Base-by-base conservation (phyloP, 1,140 invertebrate species). In the Polypedilum vanderplanki region DNA sequence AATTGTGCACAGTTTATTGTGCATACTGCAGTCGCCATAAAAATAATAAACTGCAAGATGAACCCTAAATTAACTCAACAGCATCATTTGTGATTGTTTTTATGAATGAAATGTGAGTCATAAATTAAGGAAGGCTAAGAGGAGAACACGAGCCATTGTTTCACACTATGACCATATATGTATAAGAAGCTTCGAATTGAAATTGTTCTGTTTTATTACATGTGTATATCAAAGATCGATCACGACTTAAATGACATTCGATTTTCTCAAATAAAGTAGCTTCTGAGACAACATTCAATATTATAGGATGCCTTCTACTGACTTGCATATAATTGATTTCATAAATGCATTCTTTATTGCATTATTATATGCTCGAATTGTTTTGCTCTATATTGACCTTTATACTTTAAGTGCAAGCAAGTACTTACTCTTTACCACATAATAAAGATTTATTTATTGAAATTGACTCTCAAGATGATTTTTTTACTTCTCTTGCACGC, bases 1-100 rank as follows among this genome's bases (percentile, higher is more conserved):
- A 85, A 77, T 41, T 80, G 81, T 12, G 81, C 84, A 73, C 79
- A 78, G 10, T 70, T 7, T 7, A 70, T 70, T 20, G 65, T 18
- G 8, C 65, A 18, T 18, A 70, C 7, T 22, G 20, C 9, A 18
- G 65, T 18, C 65, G 46, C 46, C 46, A 57, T 12, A 15, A 46
- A 46, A 10, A 57, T 57, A n/a, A 57, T 57, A n/a, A 57, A 15
- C 46, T 57, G 12, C 46, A 57, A 57, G 15, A n/a, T 57, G 46
- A 57, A 4, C n/a, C n/a, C 4, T n/a, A 15, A 57, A 57, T n/a
- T 57, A 57, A n/a, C n/a, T 57, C 4, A 15, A n/a, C 9, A 15
- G 46, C 46, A 57, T 57, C 46, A n/a, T 12, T 57, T 57, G 10
- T 57, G 46, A 57, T 57, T 3, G 12, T n/a, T 57, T 57, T 57